Evolutionary conservation across 2,797 vertebrate species (phyloP), one percentile per base, ranked within the genome.

Genomic region (Crocodylus rhombifer): DNA sequence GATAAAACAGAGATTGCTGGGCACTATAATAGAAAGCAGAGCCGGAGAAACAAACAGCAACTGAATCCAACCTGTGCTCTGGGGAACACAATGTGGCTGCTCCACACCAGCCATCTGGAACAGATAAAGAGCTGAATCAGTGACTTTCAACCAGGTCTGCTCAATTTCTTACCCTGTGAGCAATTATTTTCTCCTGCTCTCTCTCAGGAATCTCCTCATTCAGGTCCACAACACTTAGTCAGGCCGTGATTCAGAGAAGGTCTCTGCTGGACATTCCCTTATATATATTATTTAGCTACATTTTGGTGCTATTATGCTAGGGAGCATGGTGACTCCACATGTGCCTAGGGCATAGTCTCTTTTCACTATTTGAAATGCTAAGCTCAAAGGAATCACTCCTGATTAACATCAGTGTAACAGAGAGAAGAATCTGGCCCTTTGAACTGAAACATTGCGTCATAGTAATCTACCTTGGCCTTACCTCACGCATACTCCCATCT

Each of bases 1-100:
- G 51, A 75, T 9, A 55, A 16, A 16, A 56, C 17, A 18, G 51
- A 57, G 73, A 75, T 56, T 17, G 73, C 17, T 16, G 23, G 26
- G 6, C 5, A 20, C 90, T 85, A 7, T 94, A 82, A 82, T 20
- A 15, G 14, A 69, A 60, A 87, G 26, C 5, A 14, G 65, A 87
- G 93, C 88, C 86, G 55, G 94, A 95, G 92, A 90, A 93, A 93
- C 95, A 90, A 79, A 18, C 7, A 33, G 65, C 16, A 33, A 17
- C 7, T 67, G 65, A 67, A 30, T 21, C 42, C 21, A 92, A 88
- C 77, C 51, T 55, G 81, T 92, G 77, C 57, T 84, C 79, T 18
- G 17, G 33, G 65, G 62, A 93, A 82, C 1, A 17, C 65, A 67
- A 80, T 71, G 36, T 65, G 56, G 85, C 82, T 86, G 74, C 56